Conservation (phyloP, 2,888 invertebrate species). For the Vannuccia rotundouncinata region DNA sequence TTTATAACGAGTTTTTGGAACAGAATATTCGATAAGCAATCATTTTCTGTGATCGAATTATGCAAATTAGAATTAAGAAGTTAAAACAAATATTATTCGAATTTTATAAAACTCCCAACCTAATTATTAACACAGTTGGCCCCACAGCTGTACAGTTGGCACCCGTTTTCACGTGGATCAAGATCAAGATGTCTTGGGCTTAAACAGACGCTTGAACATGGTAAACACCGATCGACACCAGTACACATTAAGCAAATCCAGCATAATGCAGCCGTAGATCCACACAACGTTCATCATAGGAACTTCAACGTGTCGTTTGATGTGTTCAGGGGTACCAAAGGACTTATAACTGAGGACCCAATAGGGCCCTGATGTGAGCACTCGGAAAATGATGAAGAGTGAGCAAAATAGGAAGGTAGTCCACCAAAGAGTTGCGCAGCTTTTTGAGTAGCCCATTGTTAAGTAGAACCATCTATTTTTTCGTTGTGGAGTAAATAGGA, state of each 20-base stretch:
- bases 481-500: neutral
- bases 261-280: neutral
- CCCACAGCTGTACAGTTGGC: no score
- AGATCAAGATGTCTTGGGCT: neutral
- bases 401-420: neutral
- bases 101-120: no score
- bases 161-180: no score
- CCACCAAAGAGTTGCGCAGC: neutral
- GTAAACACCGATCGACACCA: neutral
- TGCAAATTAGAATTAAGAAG: no score
- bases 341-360: neutral
- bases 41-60: no score
- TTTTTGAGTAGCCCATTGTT: neutral
- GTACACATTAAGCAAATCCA: neutral
- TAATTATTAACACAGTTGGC: no score
- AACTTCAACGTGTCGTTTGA: neutral
- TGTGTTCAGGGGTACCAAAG: neutral
- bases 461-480: neutral
- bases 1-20: no score
- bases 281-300: neutral
- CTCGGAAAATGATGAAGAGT: neutral
- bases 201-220: neutral
- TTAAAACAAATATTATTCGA: no score
- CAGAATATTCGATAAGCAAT: no score
- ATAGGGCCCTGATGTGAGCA: neutral